phyloP scores from a whole-genome alignment of 2,113 vertebrate genomes.

The Pollimyrus isidori region DNA sequence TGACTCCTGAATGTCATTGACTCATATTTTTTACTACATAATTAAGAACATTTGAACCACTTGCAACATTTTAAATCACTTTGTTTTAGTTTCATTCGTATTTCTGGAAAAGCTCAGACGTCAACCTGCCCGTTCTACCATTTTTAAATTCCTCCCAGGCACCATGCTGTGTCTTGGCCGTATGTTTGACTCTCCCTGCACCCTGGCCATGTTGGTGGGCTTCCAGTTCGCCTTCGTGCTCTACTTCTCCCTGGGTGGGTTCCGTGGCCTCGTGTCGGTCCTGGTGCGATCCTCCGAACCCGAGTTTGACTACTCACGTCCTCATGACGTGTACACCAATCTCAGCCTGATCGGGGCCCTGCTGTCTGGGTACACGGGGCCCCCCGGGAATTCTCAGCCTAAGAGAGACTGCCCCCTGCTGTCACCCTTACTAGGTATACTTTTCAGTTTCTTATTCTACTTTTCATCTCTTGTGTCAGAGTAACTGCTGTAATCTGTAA shows the following conservation, averaged over 20 bases:
- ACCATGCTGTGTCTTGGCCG: constrained; percentile 58
- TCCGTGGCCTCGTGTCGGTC: constrained; percentile 77
- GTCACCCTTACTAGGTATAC: constrained; percentile 74
- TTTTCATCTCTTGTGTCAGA: neutral
- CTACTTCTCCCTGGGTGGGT: constrained; percentile 86
- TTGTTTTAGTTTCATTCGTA: neutral
- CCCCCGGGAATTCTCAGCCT: constrained; percentile 40
- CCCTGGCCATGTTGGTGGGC: constrained; percentile 78
- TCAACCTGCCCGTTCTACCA: neutral
- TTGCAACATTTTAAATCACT: neutral
- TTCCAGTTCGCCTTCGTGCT: constrained; percentile 93
- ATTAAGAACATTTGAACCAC: neutral
- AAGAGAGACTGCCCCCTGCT: constrained; percentile 71
- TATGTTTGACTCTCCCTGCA: constrained; percentile 73
- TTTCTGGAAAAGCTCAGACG: neutral
- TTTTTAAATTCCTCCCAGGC: neutral
- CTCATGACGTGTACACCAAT: constrained; percentile 87
- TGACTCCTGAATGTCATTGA: neutral
- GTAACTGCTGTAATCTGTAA: neutral
- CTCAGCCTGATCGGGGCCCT: constrained; percentile 67
- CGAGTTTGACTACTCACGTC: constrained; percentile 79
- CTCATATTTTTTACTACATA: neutral
- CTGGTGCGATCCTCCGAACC: constrained; percentile 71
- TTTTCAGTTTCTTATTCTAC: neutral
- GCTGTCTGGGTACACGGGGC: constrained; percentile 48